phyloP scores from a whole-genome alignment of 2,888 invertebrate species.

The Frankliniella intonsa region DNA sequence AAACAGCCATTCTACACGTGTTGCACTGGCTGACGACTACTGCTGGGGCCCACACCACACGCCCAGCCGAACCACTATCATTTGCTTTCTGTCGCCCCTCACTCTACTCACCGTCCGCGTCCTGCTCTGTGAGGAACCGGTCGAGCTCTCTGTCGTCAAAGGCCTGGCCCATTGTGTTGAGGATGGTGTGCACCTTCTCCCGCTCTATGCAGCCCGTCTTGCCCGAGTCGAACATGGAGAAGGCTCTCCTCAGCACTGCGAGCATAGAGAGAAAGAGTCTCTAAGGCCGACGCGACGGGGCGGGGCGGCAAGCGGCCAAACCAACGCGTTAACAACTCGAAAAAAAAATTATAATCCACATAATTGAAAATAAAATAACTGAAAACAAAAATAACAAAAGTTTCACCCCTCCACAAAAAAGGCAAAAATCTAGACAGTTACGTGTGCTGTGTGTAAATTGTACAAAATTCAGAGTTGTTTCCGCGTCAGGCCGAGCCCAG shows the following conservation, averaged over 20 bases:
- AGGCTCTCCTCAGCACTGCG: conserved; percentile 71
- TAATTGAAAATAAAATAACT: background rate
- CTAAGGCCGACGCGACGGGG: background rate
- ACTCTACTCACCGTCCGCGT: conserved; percentile 63
- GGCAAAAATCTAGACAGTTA: no score
- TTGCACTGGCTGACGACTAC: conserved; percentile 5
- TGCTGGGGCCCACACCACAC: no score
- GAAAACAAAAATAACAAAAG: no score
- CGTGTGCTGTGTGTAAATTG: no score
- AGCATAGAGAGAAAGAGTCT: conserved; percentile 27
- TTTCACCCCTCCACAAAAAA: no score
- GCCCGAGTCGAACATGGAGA: conserved; percentile 79
- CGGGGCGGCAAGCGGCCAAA: background rate
- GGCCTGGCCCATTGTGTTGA: conserved; percentile 74
- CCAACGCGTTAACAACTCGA: no score
- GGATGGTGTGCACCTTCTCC: conserved; percentile 71
- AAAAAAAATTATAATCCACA: background rate
- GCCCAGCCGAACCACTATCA: no score
- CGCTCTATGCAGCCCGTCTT: conserved; percentile 74
- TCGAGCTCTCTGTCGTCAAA: conserved; percentile 75
- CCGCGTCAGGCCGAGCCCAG: no score
- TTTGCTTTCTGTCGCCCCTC: no score
- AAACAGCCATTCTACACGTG: conserved; percentile 10
- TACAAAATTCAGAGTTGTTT: no score
- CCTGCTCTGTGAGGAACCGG: conserved; percentile 69